Base-by-base conservation (phyloP, 2,888 invertebrate species). In the Pachymerium ferrugineum region DNA sequence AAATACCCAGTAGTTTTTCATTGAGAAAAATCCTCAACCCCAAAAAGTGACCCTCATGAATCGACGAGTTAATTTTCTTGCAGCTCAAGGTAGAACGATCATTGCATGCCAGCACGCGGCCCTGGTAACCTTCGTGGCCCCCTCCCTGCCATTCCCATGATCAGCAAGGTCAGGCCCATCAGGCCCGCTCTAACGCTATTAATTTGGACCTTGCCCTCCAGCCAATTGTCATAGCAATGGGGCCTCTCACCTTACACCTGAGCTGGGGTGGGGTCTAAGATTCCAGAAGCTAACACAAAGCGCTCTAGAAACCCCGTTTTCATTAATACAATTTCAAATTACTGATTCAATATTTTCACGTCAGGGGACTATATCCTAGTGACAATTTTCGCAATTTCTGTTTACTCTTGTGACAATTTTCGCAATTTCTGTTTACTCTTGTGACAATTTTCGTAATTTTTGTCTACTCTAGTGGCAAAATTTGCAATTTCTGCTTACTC, bases 131-230 rank as follows among this genome's bases (percentile, higher is more conserved):
- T 31, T 68, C 29, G 3, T 68, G 47, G 68, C 68, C 68, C 16
- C 68, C 68, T 68, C 68, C 68, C 68, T 68, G 68, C 68, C 68
- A 30, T 68, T 68, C 68, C 68, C 68, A 68, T 68, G 68, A 68
- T 68, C 68, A 68, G 68, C 68, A 68, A 68, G 68, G 68, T 68
- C 68, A 68, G 68, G 29, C 68, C 28, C 68, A 68, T 68, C 31
- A 54, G 47, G 68, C 68, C 68, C 28, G n/a, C 47, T 19, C 47
- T 54, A 54, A 54, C 47, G 47, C 68, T 68, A 68, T 68, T 68
- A 68, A 68, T 68, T 68, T 68, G 68, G 68, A 29, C 68, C 68
- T 68, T 30, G 68, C 68, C 68, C 68, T 31, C 29, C 12, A 68
- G 68, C 68, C 29, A 31, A n/a, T 68, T 68, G 31, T 31, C 30